Base-by-base conservation (phyloP, 2,888 invertebrate species). In the Archips crataeganus region DNA sequence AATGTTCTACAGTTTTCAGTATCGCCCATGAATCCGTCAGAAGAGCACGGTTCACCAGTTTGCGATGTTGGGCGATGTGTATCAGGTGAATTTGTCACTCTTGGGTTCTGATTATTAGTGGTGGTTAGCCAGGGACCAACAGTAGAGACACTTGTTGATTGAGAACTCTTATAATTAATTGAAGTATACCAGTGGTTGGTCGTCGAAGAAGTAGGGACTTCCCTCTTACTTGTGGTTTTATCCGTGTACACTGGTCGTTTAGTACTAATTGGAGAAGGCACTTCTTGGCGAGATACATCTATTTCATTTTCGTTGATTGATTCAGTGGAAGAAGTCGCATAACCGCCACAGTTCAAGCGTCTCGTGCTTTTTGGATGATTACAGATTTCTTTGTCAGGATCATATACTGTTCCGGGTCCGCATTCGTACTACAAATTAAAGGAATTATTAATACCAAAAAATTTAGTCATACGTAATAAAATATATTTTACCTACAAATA, bases 11-110 rank as follows among this genome's bases (percentile, higher is more conserved):
- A 98, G 83, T 97, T 95, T 75, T 95, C 92, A 63, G 94, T 95
- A 86, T 98, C 96, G 15, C 96, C 96, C 85, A 96, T 95, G 83
- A 97, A 98, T 65, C 98, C 98, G 85, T 97, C 96, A 77, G 90
- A 86, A n/a, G 87, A 90, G 83, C 97, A 97, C 67, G 84, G 81
- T 75, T 89, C 86, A 61, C 76, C 81, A 42, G 78, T 76, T 67
- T 82, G 77, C 8, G 64, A 59, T 47, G 47, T 77, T 3, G 79
- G 66, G 45, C 66, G 70, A n/a, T 61, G 71, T 61, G 75, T 69
- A 42, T 70, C 34, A 60, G 72, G 45, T 39, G 73, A 47, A 23
- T 47, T 74, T 2, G 71, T 74, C 8, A 67, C 65, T 34, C 51
- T 61, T 13, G 57, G 42, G 5, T 67, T 69, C 6, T 71, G 63